Evolutionary conservation across 2,888 invertebrate genomes (phyloP).

Genomic region (Thelaira solivaga): DNA sequence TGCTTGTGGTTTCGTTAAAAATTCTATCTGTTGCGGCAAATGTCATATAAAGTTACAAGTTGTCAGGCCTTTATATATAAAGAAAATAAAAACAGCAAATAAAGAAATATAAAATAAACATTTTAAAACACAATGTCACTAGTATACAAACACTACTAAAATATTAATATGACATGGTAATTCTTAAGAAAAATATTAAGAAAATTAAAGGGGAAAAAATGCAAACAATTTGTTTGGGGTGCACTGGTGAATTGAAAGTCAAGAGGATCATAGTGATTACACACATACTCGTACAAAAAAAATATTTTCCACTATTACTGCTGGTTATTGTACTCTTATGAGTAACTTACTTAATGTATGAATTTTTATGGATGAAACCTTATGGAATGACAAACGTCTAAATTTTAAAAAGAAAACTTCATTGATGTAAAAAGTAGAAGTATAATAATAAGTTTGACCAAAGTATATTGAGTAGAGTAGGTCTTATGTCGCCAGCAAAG

Average conservation of each 20-base stretch:
- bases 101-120: constrained; percentile 17
- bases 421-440: background rate
- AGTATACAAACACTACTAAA: constrained; percentile 47
- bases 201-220: constrained; percentile 53
- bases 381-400: constrained; percentile 27
- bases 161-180: constrained; percentile 61
- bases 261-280: background rate
- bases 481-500: constrained; percentile 1
- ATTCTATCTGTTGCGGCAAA: constrained; percentile 63
- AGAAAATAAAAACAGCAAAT: background rate
- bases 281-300: background rate
- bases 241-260: constrained; percentile 9
- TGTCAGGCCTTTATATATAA: constrained; percentile 43
- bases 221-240: constrained; percentile 3
- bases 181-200: constrained; percentile 56
- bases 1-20: constrained; percentile 56
- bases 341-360: background rate
- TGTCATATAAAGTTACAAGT: constrained; percentile 60
- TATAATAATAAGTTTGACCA: background rate
- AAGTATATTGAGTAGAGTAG: background rate
- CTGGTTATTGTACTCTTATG: constrained; percentile 7
- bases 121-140: constrained; percentile 45
- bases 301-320: background rate
- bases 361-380: constrained; percentile 16
- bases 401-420: background rate